Conservation (phyloP, 2,888 invertebrate species). For the Ochropleura leucogaster region DNA sequence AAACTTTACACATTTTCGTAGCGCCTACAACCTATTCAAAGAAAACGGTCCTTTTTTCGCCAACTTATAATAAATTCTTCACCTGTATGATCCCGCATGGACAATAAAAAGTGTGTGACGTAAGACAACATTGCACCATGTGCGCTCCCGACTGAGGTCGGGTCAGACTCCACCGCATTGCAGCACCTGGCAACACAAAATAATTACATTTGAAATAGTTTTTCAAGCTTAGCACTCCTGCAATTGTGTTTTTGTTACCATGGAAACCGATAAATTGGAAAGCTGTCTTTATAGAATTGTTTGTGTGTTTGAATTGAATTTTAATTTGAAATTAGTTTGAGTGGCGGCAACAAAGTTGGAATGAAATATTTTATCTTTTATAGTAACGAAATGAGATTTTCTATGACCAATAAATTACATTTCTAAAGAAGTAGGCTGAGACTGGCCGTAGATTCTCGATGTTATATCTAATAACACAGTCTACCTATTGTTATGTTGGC, state of each 20-base stretch:
- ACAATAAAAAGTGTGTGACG: constrained; percentile 47
- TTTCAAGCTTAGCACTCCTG: constrained; percentile 11
- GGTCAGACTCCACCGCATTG: constrained; percentile 57
- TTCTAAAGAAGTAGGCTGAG: constrained; percentile 7
- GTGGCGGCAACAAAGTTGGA: not conserved
- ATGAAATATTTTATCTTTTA: not conserved
- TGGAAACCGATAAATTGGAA: constrained; percentile 9
- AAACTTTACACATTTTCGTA: constrained; percentile 17
- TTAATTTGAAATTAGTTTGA: constrained; percentile 1
- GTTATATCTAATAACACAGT: constrained; percentile 4
- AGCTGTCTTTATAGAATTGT: not conserved
- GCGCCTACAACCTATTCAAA: constrained; percentile 33
- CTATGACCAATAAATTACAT: constrained; percentile 20
- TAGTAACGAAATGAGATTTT: constrained; percentile 19
- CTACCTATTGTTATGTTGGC: not conserved
- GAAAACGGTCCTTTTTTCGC: constrained; percentile 24
- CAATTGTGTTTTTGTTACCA: constrained; percentile 24
- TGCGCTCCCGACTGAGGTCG: constrained; percentile 32
- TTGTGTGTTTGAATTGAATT: not conserved
- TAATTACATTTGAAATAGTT: constrained; percentile 46
- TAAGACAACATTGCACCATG: constrained; percentile 47
- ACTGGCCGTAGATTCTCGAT: not conserved
- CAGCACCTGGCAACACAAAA: constrained; percentile 44
- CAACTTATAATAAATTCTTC: constrained; percentile 38
- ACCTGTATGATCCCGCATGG: constrained; percentile 26